Base-by-base conservation (phyloP, 2,113 vertebrate genomes). In the Paraplagusia blochii region DNA sequence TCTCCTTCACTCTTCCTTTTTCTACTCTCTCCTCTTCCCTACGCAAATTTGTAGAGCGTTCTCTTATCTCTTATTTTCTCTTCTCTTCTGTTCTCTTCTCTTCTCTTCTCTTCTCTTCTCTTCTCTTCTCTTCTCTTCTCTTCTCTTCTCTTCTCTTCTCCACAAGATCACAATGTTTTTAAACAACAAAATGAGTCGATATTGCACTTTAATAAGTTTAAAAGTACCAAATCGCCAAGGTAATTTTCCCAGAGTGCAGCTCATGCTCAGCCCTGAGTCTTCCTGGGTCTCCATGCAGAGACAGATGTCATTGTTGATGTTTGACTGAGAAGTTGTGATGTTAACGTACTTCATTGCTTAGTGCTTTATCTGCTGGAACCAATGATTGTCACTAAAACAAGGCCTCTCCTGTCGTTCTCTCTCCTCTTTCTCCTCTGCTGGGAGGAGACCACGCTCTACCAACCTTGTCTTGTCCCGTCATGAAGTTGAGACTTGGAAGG, bases 401-500 rank as follows among this genome's bases (percentile, higher is more conserved):
- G 85, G 70, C 55, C 61, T 79, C 81, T 74, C 80, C 84, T 59
- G 83, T 86, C 86, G 71, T 69, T 66, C 70, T 80, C 63, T 46
- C 71, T 52, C 48, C 42, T 54, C 57, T 29, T 2, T 29, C 22
- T 29, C 74, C 88, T 84, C 75, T 78, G 76, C 69, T 39, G 45
- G 19, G 59, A 52, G 55, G 76, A 63, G 58, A 43, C 38, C 47
- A 44, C 40, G 29, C 62, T 48, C 44, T 38, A 60, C 63, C 22
- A 7, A 51, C 19, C 60, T 57, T 44, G 43, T 46, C 34, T 11
- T 22, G 49, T 1, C 0, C 58, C 44, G 8, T 40, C 17, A 35
- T n/a, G 74, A 87, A 85, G 63, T 83, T 78, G 83, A 40, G 22
- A 29, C 22, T 4, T 6, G 87, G 77, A 83, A 87, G 65, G 50